Evolutionary conservation across 2,888 invertebrate genomes (phyloP), one percentile per base, ranked within the genome.

Genomic region (Campoplex capitator): DNA sequence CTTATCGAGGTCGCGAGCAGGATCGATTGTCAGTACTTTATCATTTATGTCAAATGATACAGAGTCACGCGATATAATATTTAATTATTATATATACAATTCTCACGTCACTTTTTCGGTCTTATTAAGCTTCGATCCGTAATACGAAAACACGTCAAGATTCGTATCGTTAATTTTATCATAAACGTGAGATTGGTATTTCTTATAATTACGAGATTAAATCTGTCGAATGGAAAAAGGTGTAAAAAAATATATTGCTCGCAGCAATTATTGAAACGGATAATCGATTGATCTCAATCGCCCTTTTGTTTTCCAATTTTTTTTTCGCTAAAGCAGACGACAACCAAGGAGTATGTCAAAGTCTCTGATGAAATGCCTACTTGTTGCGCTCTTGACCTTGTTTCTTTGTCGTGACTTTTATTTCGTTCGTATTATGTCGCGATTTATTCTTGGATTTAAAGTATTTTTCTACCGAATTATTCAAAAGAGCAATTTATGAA

Each of bases 11-110:
- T 78, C 75, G 35, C 48, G 58, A 54, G 67, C 51, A 65, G 84
- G 84, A 86, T 86, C 86, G 86, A 86, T 86, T 42, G 68, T 83
- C 71, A 75, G 70, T 73, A 84, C 68, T 84, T 84, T 77, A 86
- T 84, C 84, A 84, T 84, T 77, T 28, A 84, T 76, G 81, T 56
- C 56, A 80, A 67, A 77, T 38, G 42, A 73, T 83, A 71, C 58
- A 79, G 38, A 83, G 67, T 54, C 75, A 67, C 68, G 62, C 62
- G 65, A 84, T 62, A 23, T 42, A 56, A 32, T 48, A 68, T 68
- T 38, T 68, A 74, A 74, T 81, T 80, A 54, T 13, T 58, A 75
- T 48, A 28, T 32, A n/a, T 45, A 80, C 32, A 32, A 35, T 35
- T 18, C 2, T 51, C 28, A 54, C 11, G 16, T 16, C 35, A 51